Evolutionary conservation across 1,140 invertebrate genomes (phyloP), one percentile per base, ranked within the genome.

Genomic region (Scaptomyza graminum): DNA sequence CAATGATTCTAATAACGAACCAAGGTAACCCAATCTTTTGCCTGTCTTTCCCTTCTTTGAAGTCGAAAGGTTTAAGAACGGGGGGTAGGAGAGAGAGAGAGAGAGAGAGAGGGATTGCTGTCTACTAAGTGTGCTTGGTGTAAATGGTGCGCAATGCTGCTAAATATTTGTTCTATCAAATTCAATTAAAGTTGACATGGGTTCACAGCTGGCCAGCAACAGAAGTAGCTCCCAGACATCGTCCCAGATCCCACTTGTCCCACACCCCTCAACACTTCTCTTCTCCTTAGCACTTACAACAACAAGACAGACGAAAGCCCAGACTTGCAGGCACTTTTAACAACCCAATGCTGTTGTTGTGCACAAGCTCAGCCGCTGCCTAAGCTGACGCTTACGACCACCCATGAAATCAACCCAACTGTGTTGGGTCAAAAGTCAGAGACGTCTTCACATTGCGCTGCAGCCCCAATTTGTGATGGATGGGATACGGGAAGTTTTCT

Each of bases 151-250:
- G 63, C 69, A 56, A 71, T 68, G 65, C 57, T 59, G 74, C 82
- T 82, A 88, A 85, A 85, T 85, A 88, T 85, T 83, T 83, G 74
- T 85, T 85, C 74, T 78, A 85, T 85, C 82, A 85, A 87, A 85
- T 85, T 85, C 83, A 85, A 85, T 85, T 85, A 88, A 88, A 88
- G 70, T 85, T 85, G 82, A 85, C 83, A 85, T 87, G 82, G 82
- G 82, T 85, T 78, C 82, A 56, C 78, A 67, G 74, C 70, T 80
- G 65, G 72, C 56, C 51, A 51, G 31, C n/a, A 39, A 11, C 46
- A 49, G 37, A 13, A 28, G 18, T 15, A n/a, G 25, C 13, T 49
- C 8, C 28, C 47, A 31, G 64, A 54, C 54, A 8, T 9, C 16
- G 49, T 16, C 11, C 41, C 41, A 18, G 15, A 31, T 8, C 12